Evolutionary conservation across 2,888 invertebrate species (phyloP), one percentile per base, ranked within the genome.

Genomic region (Anarsia innoxiella): DNA sequence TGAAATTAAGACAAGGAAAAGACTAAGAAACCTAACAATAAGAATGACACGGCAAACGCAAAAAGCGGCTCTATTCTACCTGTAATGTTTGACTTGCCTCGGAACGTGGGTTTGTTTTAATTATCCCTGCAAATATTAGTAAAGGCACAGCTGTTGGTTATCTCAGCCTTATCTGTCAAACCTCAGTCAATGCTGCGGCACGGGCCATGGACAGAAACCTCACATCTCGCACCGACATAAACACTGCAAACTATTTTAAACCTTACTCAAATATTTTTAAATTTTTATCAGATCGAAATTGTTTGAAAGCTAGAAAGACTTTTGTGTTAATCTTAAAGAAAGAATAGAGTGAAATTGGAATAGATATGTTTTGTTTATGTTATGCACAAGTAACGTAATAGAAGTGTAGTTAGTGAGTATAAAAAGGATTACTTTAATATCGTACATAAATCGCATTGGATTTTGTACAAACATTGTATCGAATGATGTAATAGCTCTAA

Each of bases 151-250:
- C 69, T 76, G 73, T 69, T 62, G 58, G 67, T 79, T 79, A 82
- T 80, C 82, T 74, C 48, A 48, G 61, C 60, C 61, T 82, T 84
- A 83, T 83, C 83, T 83, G 83, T 80, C 83, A 83, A 84, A 82
- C 72, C 77, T 63, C 77, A 80, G 82, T 83, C 83, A 80, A 82
- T 82, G 79, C 72, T 77, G 65, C 60, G 68, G 71, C 76, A 73
- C 78, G 75, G 67, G 71, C 69, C 61, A 63, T 46, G 57, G 48
- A 52, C 59, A 49, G 45, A 51, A 53, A 61, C 59, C 12, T 28
- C 12, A 31, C 6, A 23, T 12, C 14, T 26, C 6, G 27, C 14
- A 8, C 25, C 35, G 23, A 31, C 33, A 26, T n/a, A n/a, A n/a
- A n/a, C n/a, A n/a, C n/a, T n/a, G n/a, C n/a, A n/a, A n/a, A n/a